These are phyloP conservation scores for Ophonus ardosiacus DNA, from an alignment of 2,888 invertebrate species.

Conservation along the genomic window DNA sequence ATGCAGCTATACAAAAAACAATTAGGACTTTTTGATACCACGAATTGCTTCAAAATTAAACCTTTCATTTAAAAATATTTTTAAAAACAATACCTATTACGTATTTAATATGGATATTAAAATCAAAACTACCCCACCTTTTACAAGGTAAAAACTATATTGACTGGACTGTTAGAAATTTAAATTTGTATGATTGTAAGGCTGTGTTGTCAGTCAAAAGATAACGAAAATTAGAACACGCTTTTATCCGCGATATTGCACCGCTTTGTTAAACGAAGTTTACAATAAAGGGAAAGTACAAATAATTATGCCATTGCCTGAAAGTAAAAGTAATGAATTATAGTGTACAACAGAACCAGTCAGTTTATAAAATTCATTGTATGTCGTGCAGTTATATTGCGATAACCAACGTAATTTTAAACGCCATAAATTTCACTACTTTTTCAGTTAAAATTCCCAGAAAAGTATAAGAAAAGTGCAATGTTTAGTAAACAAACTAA, in stretches of 20 bases:
- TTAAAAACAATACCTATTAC: no score
- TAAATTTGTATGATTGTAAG: background rate
- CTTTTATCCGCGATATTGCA: background rate
- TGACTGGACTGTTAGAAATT: no score
- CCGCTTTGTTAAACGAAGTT: background rate
- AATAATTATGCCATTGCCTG: slow-evolving; percentile 26
- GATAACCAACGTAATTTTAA: background rate
- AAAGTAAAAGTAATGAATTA: slow-evolving; percentile 37
- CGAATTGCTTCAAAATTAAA: no score
- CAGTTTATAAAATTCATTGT: background rate
- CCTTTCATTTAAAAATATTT: no score
- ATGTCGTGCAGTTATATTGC: background rate
- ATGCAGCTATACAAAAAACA: no score
- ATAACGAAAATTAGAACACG: background rate
- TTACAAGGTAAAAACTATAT: no score
- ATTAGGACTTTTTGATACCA: no score
- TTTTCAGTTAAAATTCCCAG: background rate
- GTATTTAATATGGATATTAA: no score
- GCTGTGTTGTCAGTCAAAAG: background rate
- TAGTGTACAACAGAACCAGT: background rate
- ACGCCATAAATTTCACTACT: background rate
- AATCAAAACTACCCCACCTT: no score
- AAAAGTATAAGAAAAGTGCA: background rate
- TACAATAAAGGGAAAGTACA: slow-evolving; percentile 29
- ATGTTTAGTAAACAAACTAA: slow-evolving; percentile 37